These are phyloP conservation scores for Aurelia aurita complex sp. Pacific DNA, from an alignment of 30 jellyfish, hydroid and myxozoan species.

Conservation along the genomic window DNA sequence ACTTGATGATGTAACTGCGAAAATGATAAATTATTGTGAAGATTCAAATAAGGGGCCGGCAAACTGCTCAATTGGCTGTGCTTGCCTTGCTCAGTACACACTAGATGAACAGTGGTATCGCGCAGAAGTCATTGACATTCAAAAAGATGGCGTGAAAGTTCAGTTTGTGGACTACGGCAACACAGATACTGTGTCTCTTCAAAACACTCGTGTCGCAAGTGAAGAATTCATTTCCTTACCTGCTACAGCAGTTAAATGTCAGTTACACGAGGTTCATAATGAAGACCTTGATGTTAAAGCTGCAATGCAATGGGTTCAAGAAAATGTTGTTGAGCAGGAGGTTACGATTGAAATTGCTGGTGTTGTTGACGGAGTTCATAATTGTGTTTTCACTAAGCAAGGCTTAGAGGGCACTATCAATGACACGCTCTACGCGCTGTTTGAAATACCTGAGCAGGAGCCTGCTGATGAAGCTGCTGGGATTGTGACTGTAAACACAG, in stretches of 20 bases:
- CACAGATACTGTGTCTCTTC: constrained; percentile 31
- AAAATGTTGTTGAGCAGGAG: constrained; percentile 51
- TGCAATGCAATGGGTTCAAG: constrained; percentile 58
- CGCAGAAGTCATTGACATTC: constrained; percentile 16
- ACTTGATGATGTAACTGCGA: constrained; percentile 48
- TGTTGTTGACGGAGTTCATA: constrained; percentile 12
- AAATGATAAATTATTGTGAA: constrained; percentile 22
- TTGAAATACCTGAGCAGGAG: constrained; percentile 36
- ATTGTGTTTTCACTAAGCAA: constrained; percentile 30
- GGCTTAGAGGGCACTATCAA: constrained; percentile 54
- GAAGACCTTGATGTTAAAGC: constrained; percentile 47
- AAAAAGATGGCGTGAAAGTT: constrained; percentile 11
- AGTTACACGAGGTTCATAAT: constrained; percentile 62
- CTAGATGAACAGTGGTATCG: constrained; percentile 68
- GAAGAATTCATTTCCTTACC: constrained; percentile 49
- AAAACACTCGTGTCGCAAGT: constrained; percentile 42
- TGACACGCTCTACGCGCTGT: constrained; percentile 69
- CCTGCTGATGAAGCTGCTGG: not conserved
- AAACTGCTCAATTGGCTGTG: constrained; percentile 25
- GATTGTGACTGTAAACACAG: not conserved
- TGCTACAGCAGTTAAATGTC: constrained; percentile 43
- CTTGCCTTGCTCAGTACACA: constrained; percentile 34
- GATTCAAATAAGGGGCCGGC: not conserved
- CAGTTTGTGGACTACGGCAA: constrained; percentile 59
- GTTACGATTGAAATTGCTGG: constrained; percentile 48